Base-by-base conservation (phyloP, 1,140 invertebrate species). In the Thalassaphorura encarpata region DNA sequence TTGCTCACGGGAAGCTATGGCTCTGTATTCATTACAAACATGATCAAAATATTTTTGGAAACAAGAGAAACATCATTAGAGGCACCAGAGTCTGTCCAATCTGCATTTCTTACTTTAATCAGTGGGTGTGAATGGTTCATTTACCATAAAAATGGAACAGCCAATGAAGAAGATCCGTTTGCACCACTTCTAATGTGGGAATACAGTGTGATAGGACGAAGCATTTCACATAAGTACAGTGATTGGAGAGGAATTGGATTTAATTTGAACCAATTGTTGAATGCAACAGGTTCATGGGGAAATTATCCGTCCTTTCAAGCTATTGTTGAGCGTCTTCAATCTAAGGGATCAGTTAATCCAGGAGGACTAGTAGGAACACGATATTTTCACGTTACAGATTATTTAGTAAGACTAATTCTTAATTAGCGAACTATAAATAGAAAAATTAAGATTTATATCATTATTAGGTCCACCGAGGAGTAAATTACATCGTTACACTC, bases 61-160 rank as follows among this genome's bases (percentile, higher is more conserved):
- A 51, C 55, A 21, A n/a, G 13, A 0, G 45, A 39, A n/a, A 57
- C 55, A 5, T 31, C n/a, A 5, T 21, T 50, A 18, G n/a, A 23
- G 5, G 36, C 49, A 1, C 47, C 47, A 4, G 16, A 4, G 13
- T 15, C 28, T n/a, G 49, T 50, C n/a, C 36, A 42, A 16, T 3
- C 19, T 1, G 55, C 42, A 0, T 50, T 51, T 16, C 21, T 51
- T 11, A 43, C 47, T 0, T 6, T 57, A 3, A 29, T 57, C 6
- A 31, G 29, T 2, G 55, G 55, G 13, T 26, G 19, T 6, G 55
- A 57, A 19, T 57, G 55, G 55, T 33, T 57, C 19, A 57, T 57
- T 3, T 23, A 51, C 11, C 19, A 21, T 16, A 39, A 43, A 23
- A 23, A 23, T 23, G 33, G n/a, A 11, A n/a, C 11, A 36, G 33